Base-by-base conservation (phyloP, 2,888 invertebrate genomes). In the Aspidiotus destructor region DNA sequence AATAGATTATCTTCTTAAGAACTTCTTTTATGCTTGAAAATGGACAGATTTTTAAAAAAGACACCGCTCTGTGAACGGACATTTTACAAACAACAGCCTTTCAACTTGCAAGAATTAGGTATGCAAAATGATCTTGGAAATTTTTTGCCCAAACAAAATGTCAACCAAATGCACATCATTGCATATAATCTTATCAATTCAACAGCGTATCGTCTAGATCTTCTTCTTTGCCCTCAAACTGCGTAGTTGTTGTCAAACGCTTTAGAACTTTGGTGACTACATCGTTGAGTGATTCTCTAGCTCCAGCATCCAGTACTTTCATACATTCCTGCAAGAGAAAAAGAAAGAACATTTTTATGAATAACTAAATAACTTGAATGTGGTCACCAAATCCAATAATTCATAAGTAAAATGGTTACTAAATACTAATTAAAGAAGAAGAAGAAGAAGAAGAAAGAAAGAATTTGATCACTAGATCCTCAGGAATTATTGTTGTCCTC, bases 201-300 rank as follows among this genome's bases (percentile, higher is more conserved):
- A 74, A 72, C 68, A 95, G 81, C 69, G 95, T 95, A 77, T 92
- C 91, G 78, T 96, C 96, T 72, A 95, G 83, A 77, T 95, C 92
- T 76, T 94, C 93, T 78, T 92, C 89, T 77, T 89, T 89, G 73
- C 89, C 88, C 77, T 90, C 88, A 16, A 87, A 82, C 75, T 88
- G 88, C 52, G 84, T 83, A 70, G 85, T 81, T 1, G 58, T 40
- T 1, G 63, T 55, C 15, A 86, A 83, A 79, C 92, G 92, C 71
- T 88, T 86, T 75, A 93, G 80, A 71, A 92, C 89, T 80, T 94
- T 94, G 75, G 85, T 86, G 73, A 92, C 88, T 70, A 94, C 93
- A 78, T 96, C 96, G 71, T 83, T 84, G 72, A 97, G 80, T 3
- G 94, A 88, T 77, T 95, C 95, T 73, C 86, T 85, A 72, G 93